Evolutionary conservation across 2,797 vertebrate genomes (phyloP).

Genomic region (Etheostoma nigrum): DNA sequence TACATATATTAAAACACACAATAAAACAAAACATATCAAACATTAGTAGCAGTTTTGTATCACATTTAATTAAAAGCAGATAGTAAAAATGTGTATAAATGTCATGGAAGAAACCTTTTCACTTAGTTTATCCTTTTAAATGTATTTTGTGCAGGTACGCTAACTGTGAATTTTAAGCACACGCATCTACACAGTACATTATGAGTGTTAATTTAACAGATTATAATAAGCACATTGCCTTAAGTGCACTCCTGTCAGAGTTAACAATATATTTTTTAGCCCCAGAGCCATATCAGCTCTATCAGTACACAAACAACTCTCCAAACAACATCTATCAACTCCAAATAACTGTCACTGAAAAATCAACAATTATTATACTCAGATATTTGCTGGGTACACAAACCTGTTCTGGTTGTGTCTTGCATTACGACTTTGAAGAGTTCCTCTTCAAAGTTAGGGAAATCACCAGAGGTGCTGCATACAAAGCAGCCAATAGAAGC

Average conservation of each 20-base stretch:
- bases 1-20: constrained; percentile 5
- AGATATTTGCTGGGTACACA: constrained; percentile 65
- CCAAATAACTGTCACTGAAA: constrained; percentile 64
- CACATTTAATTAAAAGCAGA: background rate
- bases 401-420: constrained; percentile 53
- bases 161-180: constrained; percentile 20
- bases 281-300: constrained; percentile 65
- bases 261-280: constrained; percentile 60
- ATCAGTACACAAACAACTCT: constrained; percentile 72
- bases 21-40: background rate
- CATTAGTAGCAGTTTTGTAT: constrained; percentile 1
- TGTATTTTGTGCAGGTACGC: constrained; percentile 34
- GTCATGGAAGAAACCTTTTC: background rate
- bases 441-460: constrained; percentile 41
- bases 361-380: constrained; percentile 71
- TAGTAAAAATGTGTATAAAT: background rate
- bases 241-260: constrained; percentile 38
- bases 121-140: background rate
- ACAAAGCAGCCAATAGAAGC: constrained; percentile 31
- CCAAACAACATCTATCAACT: constrained; percentile 65
- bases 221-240: constrained; percentile 43
- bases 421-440: constrained; percentile 90
- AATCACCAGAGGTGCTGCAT: constrained; percentile 37
- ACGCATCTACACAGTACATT: constrained; percentile 13
- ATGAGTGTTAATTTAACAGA: constrained; percentile 63